Percentiles rank a stretch among this genome's conserved stretches.
phyloP scores from a whole-genome alignment of 2,888 invertebrate species.

The Xestia sexstrigata region DNA sequence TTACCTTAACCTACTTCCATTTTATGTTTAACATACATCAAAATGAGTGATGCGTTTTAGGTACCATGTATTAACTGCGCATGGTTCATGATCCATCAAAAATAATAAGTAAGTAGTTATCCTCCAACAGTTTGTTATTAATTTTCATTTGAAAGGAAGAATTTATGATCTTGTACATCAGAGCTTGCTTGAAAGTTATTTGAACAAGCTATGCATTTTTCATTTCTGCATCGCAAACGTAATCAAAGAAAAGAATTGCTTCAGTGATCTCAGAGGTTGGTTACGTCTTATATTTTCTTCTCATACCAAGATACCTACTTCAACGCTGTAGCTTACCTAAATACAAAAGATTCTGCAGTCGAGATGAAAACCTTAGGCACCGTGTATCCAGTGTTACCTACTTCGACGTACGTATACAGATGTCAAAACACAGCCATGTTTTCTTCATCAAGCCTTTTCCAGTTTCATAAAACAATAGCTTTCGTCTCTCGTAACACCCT shows the following conservation, averaged over 20 bases:
- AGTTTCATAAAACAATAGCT: slow-evolving; percentile 69
- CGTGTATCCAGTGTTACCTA: slow-evolving; percentile 3
- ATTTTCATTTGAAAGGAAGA: neutral
- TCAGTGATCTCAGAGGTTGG: slow-evolving; percentile 34
- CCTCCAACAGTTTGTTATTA: too few species aligned
- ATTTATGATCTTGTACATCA: neutral
- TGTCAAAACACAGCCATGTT: slow-evolving; percentile 52
- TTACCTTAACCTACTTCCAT: slow-evolving; percentile 14
- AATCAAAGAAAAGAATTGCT: slow-evolving; percentile 37
- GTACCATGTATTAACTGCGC: neutral
- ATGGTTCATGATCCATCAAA: neutral
- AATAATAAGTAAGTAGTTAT: neutral
- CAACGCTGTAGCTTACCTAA: slow-evolving; percentile 13
- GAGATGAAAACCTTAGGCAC: slow-evolving; percentile 41
- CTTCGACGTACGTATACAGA: slow-evolving; percentile 31
- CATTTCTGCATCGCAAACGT: slow-evolving; percentile 19
- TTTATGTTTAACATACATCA: neutral
- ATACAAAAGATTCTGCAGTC: slow-evolving; percentile 43
- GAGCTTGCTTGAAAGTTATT: slow-evolving; percentile 15
- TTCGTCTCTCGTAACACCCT: slow-evolving; percentile 55
- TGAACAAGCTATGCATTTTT: slow-evolving; percentile 11
- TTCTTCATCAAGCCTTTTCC: slow-evolving; percentile 77
- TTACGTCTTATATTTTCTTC: slow-evolving; percentile 22
- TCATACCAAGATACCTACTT: slow-evolving; percentile 8
- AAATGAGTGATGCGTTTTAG: neutral